A percentile compares a stretch with the other conserved stretches of the same genome.
Evolutionary conservation across 1,140 invertebrate genomes (phyloP).

Genomic region (Cydia pomonella): DNA sequence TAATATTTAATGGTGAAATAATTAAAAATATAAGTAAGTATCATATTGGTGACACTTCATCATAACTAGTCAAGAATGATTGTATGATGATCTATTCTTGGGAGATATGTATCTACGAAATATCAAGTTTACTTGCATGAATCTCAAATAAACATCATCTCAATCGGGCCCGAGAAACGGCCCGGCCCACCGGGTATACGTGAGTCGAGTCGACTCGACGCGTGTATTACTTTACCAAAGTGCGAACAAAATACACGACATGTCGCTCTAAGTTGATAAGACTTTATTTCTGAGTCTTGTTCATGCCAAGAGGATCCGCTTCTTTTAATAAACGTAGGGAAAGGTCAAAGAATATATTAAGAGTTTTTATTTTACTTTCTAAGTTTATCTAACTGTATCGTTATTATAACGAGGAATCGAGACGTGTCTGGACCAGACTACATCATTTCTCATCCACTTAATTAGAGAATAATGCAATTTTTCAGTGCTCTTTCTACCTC

Average conservation of each 20-base stretch:
- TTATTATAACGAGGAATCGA: neutral
- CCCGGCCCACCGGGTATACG: conserved; percentile 9
- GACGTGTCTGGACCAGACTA: neutral
- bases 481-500: neutral
- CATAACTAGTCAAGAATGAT: too few species aligned
- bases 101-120: neutral
- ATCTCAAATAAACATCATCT: neutral
- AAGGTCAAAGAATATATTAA: conserved; percentile 4
- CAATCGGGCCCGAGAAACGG: neutral
- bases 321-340: neutral
- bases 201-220: neutral
- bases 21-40: too few species aligned
- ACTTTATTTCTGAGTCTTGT: conserved; percentile 3
- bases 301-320: neutral
- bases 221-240: conserved; percentile 4
- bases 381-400: neutral
- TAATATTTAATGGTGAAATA: too few species aligned
- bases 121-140: neutral
- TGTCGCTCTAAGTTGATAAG: conserved; percentile 14
- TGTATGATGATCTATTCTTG: too few species aligned
- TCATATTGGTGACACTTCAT: too few species aligned
- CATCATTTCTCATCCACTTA: neutral
- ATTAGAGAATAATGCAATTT: neutral
- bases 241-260: conserved; percentile 19
- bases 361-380: neutral